Percentiles rank a stretch among this genome's conserved stretches.
These are phyloP conservation scores for Drosophila pseudotakahashii DNA, from an alignment of 2,888 invertebrate genomes.

Conservation along the genomic window DNA sequence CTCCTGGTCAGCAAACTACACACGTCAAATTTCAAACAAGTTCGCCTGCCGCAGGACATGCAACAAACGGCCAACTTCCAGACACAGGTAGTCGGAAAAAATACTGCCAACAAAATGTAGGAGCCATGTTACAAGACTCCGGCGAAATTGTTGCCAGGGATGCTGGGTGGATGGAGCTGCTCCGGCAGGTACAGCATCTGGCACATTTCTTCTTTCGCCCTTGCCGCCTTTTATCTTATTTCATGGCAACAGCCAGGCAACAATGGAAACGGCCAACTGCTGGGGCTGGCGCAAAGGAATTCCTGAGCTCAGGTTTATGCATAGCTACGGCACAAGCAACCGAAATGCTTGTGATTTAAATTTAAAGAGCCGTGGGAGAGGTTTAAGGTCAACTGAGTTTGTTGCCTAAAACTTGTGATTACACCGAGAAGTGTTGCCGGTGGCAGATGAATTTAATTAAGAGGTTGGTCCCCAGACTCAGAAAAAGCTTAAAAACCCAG, in stretches of 20 bases:
- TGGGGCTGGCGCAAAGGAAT: slow-evolving; percentile 39
- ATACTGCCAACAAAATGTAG: slow-evolving; percentile 26
- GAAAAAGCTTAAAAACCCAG: slow-evolving; percentile 2
- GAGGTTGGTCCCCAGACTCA: neutral
- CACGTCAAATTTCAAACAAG: slow-evolving; percentile 77
- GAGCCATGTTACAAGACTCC: slow-evolving; percentile 33
- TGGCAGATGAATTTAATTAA: slow-evolving; percentile 4
- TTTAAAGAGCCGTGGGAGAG: slow-evolving; percentile 22
- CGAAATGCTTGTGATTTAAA: slow-evolving; percentile 28
- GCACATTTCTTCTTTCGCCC: slow-evolving; percentile 52
- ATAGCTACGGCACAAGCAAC: slow-evolving; percentile 32
- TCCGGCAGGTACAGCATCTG: slow-evolving; percentile 45
- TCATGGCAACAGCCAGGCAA: slow-evolving; percentile 31
- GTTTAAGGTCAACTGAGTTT: slow-evolving; percentile 20
- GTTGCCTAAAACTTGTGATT: slow-evolving; percentile 29
- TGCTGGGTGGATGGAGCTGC: slow-evolving; percentile 6
- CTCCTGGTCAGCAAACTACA: slow-evolving; percentile 60
- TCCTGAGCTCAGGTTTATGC: slow-evolving; percentile 37
- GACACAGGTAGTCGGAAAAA: slow-evolving; percentile 43
- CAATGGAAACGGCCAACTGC: slow-evolving; percentile 45
- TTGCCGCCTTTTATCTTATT: slow-evolving; percentile 37
- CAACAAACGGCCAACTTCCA: slow-evolving; percentile 61
- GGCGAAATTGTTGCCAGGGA: slow-evolving; percentile 13
- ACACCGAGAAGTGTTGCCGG: too few species aligned
- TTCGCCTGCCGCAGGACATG: slow-evolving; percentile 75